A percentile compares a stretch with the other conserved stretches of the same genome.
phyloP scores from a whole-genome alignment of 2,888 invertebrate genomes.

The Glaucopsyche alexis region DNA sequence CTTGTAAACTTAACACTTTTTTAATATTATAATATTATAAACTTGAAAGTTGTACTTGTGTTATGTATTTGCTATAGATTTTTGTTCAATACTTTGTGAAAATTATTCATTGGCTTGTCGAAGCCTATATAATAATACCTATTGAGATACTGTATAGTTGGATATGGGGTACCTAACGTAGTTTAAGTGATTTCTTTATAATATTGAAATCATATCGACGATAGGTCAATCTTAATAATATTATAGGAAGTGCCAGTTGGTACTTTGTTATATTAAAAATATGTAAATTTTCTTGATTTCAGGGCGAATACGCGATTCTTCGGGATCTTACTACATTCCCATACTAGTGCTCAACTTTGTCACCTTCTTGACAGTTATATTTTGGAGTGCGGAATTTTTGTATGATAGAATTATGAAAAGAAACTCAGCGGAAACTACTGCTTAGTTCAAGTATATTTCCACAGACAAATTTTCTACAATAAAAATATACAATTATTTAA shows the following conservation, averaged over 20 bases:
- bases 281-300: slow-evolving; percentile 48
- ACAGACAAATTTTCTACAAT: background rate
- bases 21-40: too few species aligned
- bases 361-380: slow-evolving; percentile 77
- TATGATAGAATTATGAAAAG: slow-evolving; percentile 59
- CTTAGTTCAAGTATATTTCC: slow-evolving; percentile 34
- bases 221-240: too few species aligned
- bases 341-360: slow-evolving; percentile 82
- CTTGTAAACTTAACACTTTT: background rate
- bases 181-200: too few species aligned
- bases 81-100: background rate
- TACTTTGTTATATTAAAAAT: too few species aligned
- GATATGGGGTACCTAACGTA: too few species aligned
- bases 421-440: slow-evolving; percentile 41
- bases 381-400: slow-evolving; percentile 80
- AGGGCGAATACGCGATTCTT: slow-evolving; percentile 82
- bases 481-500: background rate
- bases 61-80: too few species aligned
- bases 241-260: too few species aligned
- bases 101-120: background rate
- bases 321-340: slow-evolving; percentile 80
- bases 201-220: too few species aligned
- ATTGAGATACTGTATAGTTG: too few species aligned
- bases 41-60: too few species aligned
- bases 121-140: too few species aligned